Evolutionary conservation across 2,797 vertebrate genomes (phyloP).

Genomic region (Cuniculus paca): DNA sequence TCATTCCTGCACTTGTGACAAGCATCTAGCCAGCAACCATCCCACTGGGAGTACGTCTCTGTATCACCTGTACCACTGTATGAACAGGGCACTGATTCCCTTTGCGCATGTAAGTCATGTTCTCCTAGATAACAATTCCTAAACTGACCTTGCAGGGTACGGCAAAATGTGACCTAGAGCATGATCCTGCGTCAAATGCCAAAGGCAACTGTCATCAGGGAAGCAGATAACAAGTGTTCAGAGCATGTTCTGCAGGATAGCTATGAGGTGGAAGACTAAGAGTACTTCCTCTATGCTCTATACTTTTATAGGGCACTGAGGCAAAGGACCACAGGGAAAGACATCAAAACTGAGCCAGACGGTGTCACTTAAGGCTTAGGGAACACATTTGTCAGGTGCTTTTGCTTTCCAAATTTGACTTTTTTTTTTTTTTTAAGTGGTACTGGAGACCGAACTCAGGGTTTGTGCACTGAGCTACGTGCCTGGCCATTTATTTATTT

Average conservation of each 20-base stretch:
- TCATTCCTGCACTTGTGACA: conserved; percentile 4
- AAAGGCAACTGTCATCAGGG: conserved; percentile 35
- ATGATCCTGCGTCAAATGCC: background rate
- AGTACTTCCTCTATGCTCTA: background rate
- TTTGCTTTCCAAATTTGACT: background rate
- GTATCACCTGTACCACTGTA: background rate
- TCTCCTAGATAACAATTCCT: conserved; percentile 10
- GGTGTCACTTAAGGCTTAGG: background rate
- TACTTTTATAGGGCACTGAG: background rate
- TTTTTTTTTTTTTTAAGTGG: background rate
- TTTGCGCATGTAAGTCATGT: background rate
- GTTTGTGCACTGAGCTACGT: background rate
- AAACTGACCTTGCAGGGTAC: conserved; percentile 50
- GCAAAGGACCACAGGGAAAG: background rate
- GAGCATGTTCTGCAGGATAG: background rate
- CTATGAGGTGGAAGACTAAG: background rate
- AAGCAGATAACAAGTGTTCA: background rate
- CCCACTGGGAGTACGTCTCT: background rate
- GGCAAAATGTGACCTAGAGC: conserved; percentile 33
- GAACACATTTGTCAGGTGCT: background rate
- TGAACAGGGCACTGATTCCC: background rate
- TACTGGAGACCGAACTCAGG: background rate
- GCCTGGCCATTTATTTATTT: background rate
- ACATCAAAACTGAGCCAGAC: background rate
- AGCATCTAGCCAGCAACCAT: background rate